phyloP scores from a whole-genome alignment of 2,113 vertebrate species.

The Megaptera novaeangliae region DNA sequence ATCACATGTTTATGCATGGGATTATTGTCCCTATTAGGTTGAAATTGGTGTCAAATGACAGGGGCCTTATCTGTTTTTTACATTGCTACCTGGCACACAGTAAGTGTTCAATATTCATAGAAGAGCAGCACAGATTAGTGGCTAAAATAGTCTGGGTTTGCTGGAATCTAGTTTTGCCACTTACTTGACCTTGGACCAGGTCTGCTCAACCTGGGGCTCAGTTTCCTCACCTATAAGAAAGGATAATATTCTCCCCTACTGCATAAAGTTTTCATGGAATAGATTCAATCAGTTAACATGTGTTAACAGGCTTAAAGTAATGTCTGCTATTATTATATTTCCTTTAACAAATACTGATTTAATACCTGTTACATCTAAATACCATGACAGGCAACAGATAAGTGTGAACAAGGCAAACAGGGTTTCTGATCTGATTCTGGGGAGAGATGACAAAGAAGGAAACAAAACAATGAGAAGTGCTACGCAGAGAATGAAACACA shows the following conservation, averaged over 20 bases:
- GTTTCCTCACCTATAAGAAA: background rate
- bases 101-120: background rate
- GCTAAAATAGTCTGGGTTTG: background rate
- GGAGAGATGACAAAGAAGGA: background rate
- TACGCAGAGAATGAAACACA: background rate
- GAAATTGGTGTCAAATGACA: background rate
- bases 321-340: background rate
- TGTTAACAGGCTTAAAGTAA: background rate
- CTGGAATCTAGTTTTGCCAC: background rate
- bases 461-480: background rate
- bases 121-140: background rate
- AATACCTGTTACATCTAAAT: background rate
- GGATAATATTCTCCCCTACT: background rate
- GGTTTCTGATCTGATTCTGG: background rate
- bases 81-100: background rate
- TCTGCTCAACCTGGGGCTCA: background rate
- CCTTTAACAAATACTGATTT: background rate
- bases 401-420: background rate
- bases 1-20: background rate
- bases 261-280: background rate
- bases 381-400: background rate
- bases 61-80: background rate
- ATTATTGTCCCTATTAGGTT: background rate
- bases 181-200: background rate
- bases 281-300: background rate